Evolutionary conservation across 2,888 invertebrate species (phyloP).

Genomic region (Habroteleia sp.): DNA sequence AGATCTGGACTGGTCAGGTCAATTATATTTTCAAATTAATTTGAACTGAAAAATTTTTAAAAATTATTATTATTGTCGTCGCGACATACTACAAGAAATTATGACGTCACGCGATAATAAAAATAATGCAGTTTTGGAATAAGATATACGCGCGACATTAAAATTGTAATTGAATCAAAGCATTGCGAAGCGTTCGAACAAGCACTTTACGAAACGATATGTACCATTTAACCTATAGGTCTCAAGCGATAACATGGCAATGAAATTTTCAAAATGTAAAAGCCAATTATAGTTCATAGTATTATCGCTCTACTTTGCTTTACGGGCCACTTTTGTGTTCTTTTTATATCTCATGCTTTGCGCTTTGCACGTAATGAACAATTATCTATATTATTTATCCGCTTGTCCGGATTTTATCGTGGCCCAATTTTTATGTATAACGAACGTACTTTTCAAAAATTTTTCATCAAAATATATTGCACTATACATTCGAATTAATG

Average conservation of each 20-base stretch:
- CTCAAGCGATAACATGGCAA: slow-evolving; percentile 35
- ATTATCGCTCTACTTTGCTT: slow-evolving; percentile 55
- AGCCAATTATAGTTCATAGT: slow-evolving; percentile 56
- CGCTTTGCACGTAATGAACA: slow-evolving; percentile 40
- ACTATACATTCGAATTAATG: neutral
- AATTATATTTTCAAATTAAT: no score
- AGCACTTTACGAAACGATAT: slow-evolving; percentile 49
- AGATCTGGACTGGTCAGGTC: no score
- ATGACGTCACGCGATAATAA: slow-evolving; percentile 2
- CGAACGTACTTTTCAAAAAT: slow-evolving; percentile 10
- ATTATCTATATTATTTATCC: slow-evolving; percentile 53
- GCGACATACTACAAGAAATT: no score
- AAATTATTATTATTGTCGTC: no score
- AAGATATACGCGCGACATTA: slow-evolving; percentile 17
- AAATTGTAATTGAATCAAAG: slow-evolving; percentile 44
- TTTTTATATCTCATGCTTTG: slow-evolving; percentile 42
- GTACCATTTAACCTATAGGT: slow-evolving; percentile 50
- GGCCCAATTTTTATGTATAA: slow-evolving; percentile 24
- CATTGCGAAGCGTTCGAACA: slow-evolving; percentile 24
- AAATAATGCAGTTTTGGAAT: slow-evolving; percentile 9
- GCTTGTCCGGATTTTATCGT: slow-evolving; percentile 32
- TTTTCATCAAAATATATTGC: slow-evolving; percentile 4
- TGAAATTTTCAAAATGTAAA: slow-evolving; percentile 58
- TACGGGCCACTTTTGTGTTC: slow-evolving; percentile 46
- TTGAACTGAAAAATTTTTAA: no score